These are phyloP conservation scores for Clarias macrocephalus DNA, from an alignment of 2,113 vertebrate genomes.

Conservation along the genomic window DNA sequence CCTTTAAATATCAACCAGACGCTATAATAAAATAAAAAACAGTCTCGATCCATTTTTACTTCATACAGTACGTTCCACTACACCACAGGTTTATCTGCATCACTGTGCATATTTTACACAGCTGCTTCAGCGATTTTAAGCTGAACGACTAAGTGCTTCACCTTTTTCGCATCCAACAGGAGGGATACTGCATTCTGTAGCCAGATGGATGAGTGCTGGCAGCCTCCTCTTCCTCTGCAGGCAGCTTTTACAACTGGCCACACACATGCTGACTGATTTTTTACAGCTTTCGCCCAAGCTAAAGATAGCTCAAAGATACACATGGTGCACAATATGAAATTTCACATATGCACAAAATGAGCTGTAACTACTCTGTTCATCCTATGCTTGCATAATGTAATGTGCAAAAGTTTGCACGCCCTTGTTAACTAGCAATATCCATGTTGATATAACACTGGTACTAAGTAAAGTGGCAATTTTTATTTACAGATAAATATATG, in stretches of 20 bases:
- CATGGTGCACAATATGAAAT: constrained; percentile 10
- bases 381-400: background rate
- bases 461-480: background rate
- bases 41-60: background rate
- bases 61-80: background rate
- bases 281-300: background rate
- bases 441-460: background rate
- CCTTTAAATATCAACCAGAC: background rate
- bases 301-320: constrained; percentile 19
- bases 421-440: background rate
- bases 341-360: no score
- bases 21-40: background rate
- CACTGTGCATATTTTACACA: background rate
- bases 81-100: background rate
- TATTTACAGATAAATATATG: background rate
- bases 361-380: constrained; percentile 4
- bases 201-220: constrained; percentile 11
- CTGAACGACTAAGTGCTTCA: background rate
- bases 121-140: background rate
- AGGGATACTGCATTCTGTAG: constrained; percentile 2
- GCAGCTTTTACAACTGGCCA: constrained; percentile 8
- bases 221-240: constrained; percentile 10
- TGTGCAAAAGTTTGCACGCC: background rate
- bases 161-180: background rate
- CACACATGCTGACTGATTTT: constrained; percentile 19